phyloP scores from a whole-genome alignment of 2,888 invertebrate genomes.

The Phasia obesa region DNA sequence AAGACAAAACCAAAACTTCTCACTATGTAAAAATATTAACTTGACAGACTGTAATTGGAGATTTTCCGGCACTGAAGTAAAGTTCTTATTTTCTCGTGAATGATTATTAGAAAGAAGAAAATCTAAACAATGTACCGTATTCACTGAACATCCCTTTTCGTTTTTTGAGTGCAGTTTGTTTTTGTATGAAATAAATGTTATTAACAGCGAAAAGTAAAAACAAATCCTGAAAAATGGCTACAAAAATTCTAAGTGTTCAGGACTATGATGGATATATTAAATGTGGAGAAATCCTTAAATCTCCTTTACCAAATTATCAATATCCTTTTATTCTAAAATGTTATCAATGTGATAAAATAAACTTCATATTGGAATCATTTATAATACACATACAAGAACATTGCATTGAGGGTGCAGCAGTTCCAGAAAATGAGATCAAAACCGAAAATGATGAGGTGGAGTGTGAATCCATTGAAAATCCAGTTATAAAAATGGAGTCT shows the following conservation, averaged over 20 bases:
- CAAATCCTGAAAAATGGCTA: conserved; percentile 36
- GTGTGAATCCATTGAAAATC: conserved; percentile 25
- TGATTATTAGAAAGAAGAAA: conserved; percentile 44
- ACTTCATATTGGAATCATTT: conserved; percentile 52
- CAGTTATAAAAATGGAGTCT: conserved; percentile 40
- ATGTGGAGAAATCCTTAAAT: conserved; percentile 64
- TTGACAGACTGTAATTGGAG: too few relatives aligned
- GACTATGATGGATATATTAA: conserved; percentile 53
- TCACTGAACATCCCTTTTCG: conserved; percentile 22
- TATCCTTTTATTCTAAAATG: conserved; percentile 56
- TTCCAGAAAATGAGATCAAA: conserved; percentile 14
- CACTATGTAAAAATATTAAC: too few relatives aligned
- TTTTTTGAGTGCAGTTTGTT: conserved; percentile 5
- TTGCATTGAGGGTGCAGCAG: background rate
- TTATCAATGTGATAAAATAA: conserved; percentile 50
- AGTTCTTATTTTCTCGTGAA: conserved; percentile 6
- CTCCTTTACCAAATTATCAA: conserved; percentile 57
- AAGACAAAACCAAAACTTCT: too few relatives aligned
- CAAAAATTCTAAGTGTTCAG: conserved; percentile 28
- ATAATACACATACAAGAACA: conserved; percentile 54
- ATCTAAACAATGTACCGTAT: conserved; percentile 12
- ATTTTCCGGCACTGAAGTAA: too few relatives aligned
- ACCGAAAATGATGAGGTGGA: conserved; percentile 12
- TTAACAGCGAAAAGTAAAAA: background rate
- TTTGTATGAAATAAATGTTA: conserved; percentile 2